These are phyloP conservation scores for Batillaria attramentaria DNA, from an alignment of 1,140 invertebrate genomes.

Conservation along the genomic window DNA sequence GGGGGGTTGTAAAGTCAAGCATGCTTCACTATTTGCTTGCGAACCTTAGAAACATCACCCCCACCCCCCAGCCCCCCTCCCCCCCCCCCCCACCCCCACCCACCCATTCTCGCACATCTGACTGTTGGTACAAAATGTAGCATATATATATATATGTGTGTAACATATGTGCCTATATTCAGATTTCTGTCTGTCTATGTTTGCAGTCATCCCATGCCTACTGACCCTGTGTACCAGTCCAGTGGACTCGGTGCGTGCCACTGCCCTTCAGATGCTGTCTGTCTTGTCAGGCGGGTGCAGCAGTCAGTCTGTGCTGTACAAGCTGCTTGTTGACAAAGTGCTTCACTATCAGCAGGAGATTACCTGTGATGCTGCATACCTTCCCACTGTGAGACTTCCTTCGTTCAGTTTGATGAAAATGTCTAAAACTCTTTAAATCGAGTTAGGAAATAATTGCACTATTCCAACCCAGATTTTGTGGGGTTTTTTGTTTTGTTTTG, in stretches of 20 bases:
- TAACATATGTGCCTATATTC: not conserved
- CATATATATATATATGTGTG: slow-evolving; percentile 3
- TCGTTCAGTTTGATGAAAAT: not conserved
- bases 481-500: not conserved
- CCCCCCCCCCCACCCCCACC: too few species aligned
- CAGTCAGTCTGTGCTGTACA: not conserved
- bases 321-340: slow-evolving; percentile 25
- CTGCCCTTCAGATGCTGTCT: slow-evolving; percentile 14
- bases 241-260: slow-evolving; percentile 17
- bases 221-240: slow-evolving; percentile 36
- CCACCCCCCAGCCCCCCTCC: too few species aligned
- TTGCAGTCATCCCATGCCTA: slow-evolving; percentile 41
- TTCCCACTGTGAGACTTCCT: slow-evolving; percentile 30
- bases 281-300: not conserved
- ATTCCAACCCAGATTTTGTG: not conserved
- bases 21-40: too few species aligned
- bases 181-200: not conserved
- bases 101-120: too few species aligned
- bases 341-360: slow-evolving; percentile 35
- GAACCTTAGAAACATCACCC: too few species aligned
- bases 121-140: too few species aligned
- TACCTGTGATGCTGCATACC: slow-evolving; percentile 27
- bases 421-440: not conserved
- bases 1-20: too few species aligned
- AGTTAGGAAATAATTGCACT: not conserved